phyloP scores from a whole-genome alignment of 2,113 vertebrate species.

The Malurus cyaneus region DNA sequence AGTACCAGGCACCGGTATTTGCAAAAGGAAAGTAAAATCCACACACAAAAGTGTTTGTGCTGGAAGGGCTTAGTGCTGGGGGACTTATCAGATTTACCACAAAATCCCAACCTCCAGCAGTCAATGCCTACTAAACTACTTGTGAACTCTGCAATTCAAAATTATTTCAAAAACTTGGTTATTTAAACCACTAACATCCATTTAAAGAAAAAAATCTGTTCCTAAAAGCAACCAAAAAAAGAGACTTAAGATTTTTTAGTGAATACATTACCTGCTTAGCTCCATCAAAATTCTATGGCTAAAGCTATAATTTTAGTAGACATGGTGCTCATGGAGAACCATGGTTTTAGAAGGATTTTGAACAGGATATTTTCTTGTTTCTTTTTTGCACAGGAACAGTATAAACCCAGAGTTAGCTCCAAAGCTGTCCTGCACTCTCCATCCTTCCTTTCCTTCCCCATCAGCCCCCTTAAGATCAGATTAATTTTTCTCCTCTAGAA shows the following conservation, averaged over 20 bases:
- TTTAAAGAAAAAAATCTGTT: neutral
- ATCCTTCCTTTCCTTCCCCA: neutral
- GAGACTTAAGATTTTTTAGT: neutral
- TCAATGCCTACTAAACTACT: neutral
- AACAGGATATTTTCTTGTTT: neutral
- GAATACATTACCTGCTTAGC: neutral
- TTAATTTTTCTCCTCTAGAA: neutral
- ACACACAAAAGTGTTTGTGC: neutral
- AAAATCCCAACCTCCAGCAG: slow-evolving; percentile 40
- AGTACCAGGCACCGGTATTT: neutral
- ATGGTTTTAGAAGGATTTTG: neutral
- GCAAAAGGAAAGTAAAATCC: slow-evolving; percentile 13
- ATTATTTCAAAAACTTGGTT: neutral
- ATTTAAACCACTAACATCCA: neutral
- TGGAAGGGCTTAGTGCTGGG: slow-evolving; percentile 15
- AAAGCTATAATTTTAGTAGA: neutral
- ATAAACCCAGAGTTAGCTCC: neutral
- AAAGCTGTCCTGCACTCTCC: neutral
- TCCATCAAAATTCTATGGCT: neutral
- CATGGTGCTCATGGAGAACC: neutral
- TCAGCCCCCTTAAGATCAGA: neutral
- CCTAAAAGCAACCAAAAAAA: neutral
- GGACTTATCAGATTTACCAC: slow-evolving; percentile 18
- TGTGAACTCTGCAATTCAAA: neutral
- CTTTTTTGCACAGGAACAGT: neutral